phyloP scores from a whole-genome alignment of 1,140 invertebrate genomes.

The Drosophila sechellia region DNA sequence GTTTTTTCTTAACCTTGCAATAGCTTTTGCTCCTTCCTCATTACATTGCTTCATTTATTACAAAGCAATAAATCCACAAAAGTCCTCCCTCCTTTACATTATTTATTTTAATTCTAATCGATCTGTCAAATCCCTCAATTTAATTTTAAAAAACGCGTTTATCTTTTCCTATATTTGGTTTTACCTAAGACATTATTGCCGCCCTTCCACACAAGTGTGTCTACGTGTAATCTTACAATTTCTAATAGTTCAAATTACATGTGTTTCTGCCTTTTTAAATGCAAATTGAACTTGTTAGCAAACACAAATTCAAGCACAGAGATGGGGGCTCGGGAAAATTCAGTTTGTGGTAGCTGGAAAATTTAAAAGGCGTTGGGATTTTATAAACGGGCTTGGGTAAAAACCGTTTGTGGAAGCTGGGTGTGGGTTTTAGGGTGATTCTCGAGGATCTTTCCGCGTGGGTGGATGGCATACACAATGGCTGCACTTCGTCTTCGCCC shows the following conservation, averaged over 20 bases:
- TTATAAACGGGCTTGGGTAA: constrained; percentile 40
- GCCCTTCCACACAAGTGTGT: constrained; percentile 1
- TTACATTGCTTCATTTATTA: neutral
- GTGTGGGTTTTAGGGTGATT: constrained; percentile 13
- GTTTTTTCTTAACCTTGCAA: no score
- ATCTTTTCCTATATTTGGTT: constrained; percentile 4
- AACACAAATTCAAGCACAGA: constrained; percentile 40
- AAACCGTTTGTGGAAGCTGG: constrained; percentile 24
- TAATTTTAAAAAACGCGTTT: constrained; percentile 1
- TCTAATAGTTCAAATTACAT: constrained; percentile 81
- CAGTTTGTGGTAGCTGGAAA: constrained; percentile 20
- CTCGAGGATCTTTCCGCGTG: constrained; percentile 1
- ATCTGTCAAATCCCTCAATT: constrained; percentile 2
- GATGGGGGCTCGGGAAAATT: constrained; percentile 25
- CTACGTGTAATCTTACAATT: constrained; percentile 62
- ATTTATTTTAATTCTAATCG: constrained; percentile 9
- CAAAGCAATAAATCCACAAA: neutral
- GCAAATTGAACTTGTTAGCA: constrained; percentile 81
- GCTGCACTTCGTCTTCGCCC: constrained; percentile 52
- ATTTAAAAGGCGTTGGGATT: constrained; percentile 19
- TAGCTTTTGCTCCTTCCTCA: neutral
- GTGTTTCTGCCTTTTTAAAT: constrained; percentile 80
- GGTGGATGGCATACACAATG: constrained; percentile 60
- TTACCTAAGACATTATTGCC: constrained; percentile 7
- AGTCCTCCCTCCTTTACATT: neutral